phyloP scores from a whole-genome alignment of 1,140 invertebrate genomes.

The Drosophila baimaii region DNA sequence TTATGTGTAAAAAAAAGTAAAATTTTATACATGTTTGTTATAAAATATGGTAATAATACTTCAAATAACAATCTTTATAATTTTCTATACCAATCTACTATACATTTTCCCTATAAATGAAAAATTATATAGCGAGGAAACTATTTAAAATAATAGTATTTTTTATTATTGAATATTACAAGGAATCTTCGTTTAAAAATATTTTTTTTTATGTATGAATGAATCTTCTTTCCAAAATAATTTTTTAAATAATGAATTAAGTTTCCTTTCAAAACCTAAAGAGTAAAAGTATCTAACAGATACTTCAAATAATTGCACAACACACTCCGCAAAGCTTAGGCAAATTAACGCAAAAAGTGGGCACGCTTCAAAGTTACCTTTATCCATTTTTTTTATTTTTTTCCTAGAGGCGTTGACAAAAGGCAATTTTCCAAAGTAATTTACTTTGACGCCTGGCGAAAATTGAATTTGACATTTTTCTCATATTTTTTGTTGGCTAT shows the following conservation, averaged over 20 bases:
- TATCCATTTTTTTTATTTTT: conserved; percentile 3
- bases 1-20: no score
- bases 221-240: neutral
- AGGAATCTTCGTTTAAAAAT: no score
- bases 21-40: no score
- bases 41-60: no score
- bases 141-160: no score
- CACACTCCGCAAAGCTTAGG: conserved; percentile 11
- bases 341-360: conserved; percentile 66
- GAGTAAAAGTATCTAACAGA: conserved; percentile 12
- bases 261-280: neutral
- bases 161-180: no score
- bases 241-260: no score
- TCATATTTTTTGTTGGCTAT: conserved; percentile 23
- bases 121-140: no score
- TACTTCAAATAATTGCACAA: conserved; percentile 22
- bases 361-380: conserved; percentile 42
- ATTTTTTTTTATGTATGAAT: neutral
- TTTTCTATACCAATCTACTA: no score
- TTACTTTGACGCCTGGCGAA: conserved; percentile 64
- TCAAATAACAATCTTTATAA: no score
- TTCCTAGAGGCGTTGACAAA: conserved; percentile 48
- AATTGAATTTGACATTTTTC: conserved; percentile 76
- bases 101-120: no score
- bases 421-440: conserved; percentile 76